Base-by-base conservation (phyloP, 2,888 invertebrate genomes). In the Drosophila barbarae region DNA sequence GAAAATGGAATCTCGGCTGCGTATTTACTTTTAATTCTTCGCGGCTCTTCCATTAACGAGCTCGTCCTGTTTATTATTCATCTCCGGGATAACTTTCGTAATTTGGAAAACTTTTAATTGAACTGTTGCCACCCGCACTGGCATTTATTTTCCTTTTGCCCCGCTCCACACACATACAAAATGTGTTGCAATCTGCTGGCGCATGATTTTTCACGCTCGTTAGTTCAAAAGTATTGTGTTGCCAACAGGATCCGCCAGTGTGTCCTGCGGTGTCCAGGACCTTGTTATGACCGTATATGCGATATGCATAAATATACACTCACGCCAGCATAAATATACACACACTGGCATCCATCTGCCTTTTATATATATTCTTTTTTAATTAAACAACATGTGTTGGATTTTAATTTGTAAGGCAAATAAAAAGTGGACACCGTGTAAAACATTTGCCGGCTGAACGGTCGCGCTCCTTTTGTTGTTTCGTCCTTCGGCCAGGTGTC, bases 341-440 rank as follows among this genome's bases (percentile, higher is more conserved):
- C 59, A 15, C 23, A 15, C n/a, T n/a, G n/a, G 35, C 57, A 47
- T 47, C 23, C 39, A 58, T 34, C 35, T 10, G 42, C 39, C 39
- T 38, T 4, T 38, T 7, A 6, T 36, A 38, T 47, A 67, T 55
- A 63, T 71, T 53, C 53, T 69, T 83, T 83, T 77, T 72, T 76
- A 82, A 80, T 80, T 80, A 80, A 84, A 80, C 74, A 79, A 78
- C 69, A 82, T 72, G 76, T 81, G 78, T 74, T 76, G 81, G 81
- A 72, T 72, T 84, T 81, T 83, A 81, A 81, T 84, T 80, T 78
- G 82, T 74, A 71, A 63, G 59, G 72, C 69, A 80, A 84, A 80
- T 78, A 80, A 71, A 76, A 64, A 72, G 69, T 52, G 64, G 26
- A 69, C 76, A 73, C 50, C 71, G 55, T 79, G 79, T 84, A 77